Percentiles rank a stretch among this genome's conserved stretches.
phyloP scores from a whole-genome alignment of 2,888 invertebrate species.

The Stictocephala bisonia region DNA sequence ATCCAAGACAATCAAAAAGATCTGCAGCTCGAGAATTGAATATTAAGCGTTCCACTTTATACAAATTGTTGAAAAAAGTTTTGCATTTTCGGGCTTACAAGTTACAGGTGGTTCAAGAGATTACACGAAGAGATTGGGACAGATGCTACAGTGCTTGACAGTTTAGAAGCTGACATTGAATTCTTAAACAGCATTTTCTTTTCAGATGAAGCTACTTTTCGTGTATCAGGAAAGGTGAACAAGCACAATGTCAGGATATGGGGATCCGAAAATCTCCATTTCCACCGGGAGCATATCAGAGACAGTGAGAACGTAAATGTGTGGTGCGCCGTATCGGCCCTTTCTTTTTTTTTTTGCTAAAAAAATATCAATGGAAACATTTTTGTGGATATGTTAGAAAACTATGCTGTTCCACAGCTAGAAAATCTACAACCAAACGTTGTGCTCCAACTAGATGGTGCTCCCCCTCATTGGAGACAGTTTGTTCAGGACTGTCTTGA shows the following conservation, averaged over 20 bases:
- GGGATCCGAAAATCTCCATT: conserved; percentile 56
- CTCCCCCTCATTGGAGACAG: background rate
- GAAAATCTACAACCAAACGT: background rate
- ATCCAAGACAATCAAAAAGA: background rate
- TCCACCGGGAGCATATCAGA: conserved; percentile 14
- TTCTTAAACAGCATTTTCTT: background rate
- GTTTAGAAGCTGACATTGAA: background rate
- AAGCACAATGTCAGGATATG: conserved; percentile 61
- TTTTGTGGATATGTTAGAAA: conserved; percentile 6
- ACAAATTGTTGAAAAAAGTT: conserved; percentile 11
- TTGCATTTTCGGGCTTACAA: background rate
- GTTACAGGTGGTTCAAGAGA: background rate
- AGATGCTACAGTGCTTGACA: background rate
- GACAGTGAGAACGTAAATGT: conserved; percentile 17
- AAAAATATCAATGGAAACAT: conserved; percentile 7
- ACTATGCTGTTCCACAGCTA: conserved; percentile 6
- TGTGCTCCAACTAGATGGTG: conserved; percentile 8
- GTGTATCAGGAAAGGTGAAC: conserved; percentile 62
- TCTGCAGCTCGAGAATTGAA: conserved; percentile 12
- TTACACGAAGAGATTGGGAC: conserved; percentile 1
- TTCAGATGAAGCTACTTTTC: conserved; percentile 59
- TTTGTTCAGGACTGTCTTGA: conserved; percentile 22
- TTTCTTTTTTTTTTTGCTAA: background rate
- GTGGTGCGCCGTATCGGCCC: conserved; percentile 3
- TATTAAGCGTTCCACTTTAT: background rate